Evolutionary conservation across 2,113 vertebrate species (phyloP).

Genomic region (Muntiacus muntjak): DNA sequence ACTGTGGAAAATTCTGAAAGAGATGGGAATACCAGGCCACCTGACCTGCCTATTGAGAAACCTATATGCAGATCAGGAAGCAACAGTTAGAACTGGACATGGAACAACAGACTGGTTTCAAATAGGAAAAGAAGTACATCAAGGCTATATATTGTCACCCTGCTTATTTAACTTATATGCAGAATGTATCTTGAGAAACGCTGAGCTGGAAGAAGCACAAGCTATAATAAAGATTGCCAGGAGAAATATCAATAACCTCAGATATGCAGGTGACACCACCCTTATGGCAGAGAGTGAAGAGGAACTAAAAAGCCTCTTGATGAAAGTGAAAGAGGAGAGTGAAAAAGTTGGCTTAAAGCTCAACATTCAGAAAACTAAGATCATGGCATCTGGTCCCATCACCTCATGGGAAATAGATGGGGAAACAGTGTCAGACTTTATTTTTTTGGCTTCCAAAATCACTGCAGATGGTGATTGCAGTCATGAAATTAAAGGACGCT

Average conservation of each 20-base stretch:
- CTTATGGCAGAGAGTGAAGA: neutral
- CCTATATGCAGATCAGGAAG: neutral
- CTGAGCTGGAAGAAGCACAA: neutral
- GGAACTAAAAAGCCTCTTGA: neutral
- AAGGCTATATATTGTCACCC: neutral
- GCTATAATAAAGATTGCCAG: neutral
- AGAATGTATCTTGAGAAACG: neutral
- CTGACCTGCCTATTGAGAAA: neutral
- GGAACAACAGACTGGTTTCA: neutral
- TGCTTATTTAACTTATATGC: neutral
- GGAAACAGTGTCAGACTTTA: neutral
- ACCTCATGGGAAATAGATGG: rapidly evolving
- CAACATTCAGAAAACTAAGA: neutral
- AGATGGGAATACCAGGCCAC: neutral
- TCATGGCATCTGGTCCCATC: neutral
- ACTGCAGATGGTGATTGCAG: neutral
- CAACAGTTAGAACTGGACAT: neutral
- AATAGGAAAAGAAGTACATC: neutral
- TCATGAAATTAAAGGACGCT: neutral
- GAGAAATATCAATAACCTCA: neutral
- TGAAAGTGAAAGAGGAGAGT: neutral
- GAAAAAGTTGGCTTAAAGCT: neutral
- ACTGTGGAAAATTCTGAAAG: neutral
- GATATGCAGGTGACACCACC: neutral
- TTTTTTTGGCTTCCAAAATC: neutral